Conservation (phyloP, 2,888 invertebrate species). For the Drepana falcataria region DNA sequence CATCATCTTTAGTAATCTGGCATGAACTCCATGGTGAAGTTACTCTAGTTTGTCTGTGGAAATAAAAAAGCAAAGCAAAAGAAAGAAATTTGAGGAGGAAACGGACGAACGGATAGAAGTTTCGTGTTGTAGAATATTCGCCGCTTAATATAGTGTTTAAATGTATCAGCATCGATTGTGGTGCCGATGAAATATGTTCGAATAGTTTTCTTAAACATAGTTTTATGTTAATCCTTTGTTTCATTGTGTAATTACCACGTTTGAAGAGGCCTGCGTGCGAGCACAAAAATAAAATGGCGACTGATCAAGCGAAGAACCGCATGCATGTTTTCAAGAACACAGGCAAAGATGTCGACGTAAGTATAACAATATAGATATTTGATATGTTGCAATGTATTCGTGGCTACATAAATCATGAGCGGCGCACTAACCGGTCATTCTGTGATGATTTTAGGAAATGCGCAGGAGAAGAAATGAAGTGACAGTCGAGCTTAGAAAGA, state of each 20-base stretch:
- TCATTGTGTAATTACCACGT: slow-evolving; percentile 63
- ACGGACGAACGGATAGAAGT: slow-evolving; percentile 52
- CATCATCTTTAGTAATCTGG: too few relatives aligned
- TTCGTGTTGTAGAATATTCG: slow-evolving; percentile 61
- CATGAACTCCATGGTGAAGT: background rate
- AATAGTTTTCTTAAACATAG: slow-evolving; percentile 52
- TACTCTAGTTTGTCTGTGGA: slow-evolving; percentile 20
- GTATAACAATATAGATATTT: slow-evolving; percentile 52
- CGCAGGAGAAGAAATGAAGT: slow-evolving; percentile 97
- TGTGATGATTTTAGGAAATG: slow-evolving; percentile 88
- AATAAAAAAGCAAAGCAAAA: slow-evolving; percentile 36
- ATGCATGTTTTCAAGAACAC: slow-evolving; percentile 98
- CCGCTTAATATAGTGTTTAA: slow-evolving; percentile 48
- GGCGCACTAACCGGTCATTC: slow-evolving; percentile 16
- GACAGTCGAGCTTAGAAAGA: slow-evolving; percentile 97
- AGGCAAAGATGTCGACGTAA: slow-evolving; percentile 99
- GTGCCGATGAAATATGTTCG: slow-evolving; percentile 66
- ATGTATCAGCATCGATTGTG: slow-evolving; percentile 58
- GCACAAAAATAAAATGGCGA: slow-evolving; percentile 84
- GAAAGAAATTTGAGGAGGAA: slow-evolving; percentile 52
- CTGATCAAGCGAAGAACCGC: slow-evolving; percentile 88
- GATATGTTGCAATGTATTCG: slow-evolving; percentile 8
- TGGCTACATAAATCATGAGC: slow-evolving; percentile 5
- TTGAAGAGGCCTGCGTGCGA: slow-evolving; percentile 43
- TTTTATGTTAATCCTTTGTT: slow-evolving; percentile 68